phyloP scores from a whole-genome alignment of 2,113 vertebrate genomes.

The Ictalurus punctatus region DNA sequence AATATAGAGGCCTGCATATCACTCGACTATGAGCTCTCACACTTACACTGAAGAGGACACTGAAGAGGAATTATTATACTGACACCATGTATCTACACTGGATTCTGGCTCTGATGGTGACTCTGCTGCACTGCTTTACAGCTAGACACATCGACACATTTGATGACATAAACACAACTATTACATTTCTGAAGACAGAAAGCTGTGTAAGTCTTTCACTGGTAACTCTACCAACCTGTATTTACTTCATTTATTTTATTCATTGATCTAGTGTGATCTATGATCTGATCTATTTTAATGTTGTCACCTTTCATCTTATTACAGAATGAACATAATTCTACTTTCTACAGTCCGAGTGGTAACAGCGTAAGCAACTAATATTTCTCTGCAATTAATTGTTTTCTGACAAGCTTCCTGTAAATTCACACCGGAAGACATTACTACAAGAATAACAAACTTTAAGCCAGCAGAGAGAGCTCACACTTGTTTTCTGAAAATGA shows the following conservation, averaged over 20 bases:
- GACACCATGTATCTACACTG: slow-evolving; percentile 43
- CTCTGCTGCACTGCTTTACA: slow-evolving; percentile 9
- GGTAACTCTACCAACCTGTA: not conserved
- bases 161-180: rapidly evolving
- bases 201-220: slow-evolving; percentile 41
- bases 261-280: not conserved
- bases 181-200: rapidly evolving
- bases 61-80: slow-evolving; percentile 36
- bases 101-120: slow-evolving; percentile 28
- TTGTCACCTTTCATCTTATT: slow-evolving; percentile 17
- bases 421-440: slow-evolving; percentile 31
- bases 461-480: slow-evolving; percentile 26
- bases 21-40: not conserved
- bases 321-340: rapidly evolving
- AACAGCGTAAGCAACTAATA: slow-evolving; percentile 48
- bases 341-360: slow-evolving; percentile 53
- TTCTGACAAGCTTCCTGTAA: slow-evolving; percentile 11
- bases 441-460: slow-evolving; percentile 38
- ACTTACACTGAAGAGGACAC: slow-evolving; percentile 31
- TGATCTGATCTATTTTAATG: not conserved
- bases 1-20: not conserved
- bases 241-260: not conserved
- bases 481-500: slow-evolving; percentile 6
- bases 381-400: not conserved
- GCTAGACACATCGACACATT: rapidly evolving